Conservation (phyloP, 2,113 vertebrate genomes). For the Marmota flaviventris region DNA sequence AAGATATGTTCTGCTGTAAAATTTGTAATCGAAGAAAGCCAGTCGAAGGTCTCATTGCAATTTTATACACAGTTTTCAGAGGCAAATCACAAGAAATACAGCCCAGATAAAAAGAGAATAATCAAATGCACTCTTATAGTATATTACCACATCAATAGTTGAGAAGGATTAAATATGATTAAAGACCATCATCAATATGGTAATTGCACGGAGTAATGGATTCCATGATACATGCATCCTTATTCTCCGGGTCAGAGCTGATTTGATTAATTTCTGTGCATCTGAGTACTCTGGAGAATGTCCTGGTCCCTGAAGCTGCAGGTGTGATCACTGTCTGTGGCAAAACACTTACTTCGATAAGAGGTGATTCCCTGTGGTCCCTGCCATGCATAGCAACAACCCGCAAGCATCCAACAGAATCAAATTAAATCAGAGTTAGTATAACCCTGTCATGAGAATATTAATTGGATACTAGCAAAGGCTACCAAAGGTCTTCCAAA, state of each 20-base stretch:
- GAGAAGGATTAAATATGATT: constrained; percentile 32
- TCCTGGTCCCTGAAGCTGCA: neutral
- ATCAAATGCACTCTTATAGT: neutral
- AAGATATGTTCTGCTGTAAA: neutral
- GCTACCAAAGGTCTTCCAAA: neutral
- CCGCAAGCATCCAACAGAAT: neutral
- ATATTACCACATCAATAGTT: neutral
- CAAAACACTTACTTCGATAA: neutral
- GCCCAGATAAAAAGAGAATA: constrained; percentile 42
- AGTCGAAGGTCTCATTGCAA: neutral
- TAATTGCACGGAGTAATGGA: constrained; percentile 16
- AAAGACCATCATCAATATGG: neutral
- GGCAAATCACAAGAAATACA: constrained; percentile 34
- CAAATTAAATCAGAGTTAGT: neutral
- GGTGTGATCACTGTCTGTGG: neutral
- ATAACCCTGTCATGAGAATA: neutral
- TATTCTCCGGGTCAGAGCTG: neutral
- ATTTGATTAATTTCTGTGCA: neutral
- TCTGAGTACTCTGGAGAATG: neutral
- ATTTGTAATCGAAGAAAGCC: neutral
- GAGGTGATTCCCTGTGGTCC: neutral
- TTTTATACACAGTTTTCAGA: constrained; percentile 1
- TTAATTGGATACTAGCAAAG: neutral
- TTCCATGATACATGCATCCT: constrained; percentile 2
- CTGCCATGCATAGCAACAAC: neutral